These are phyloP conservation scores for Junonia oenone DNA, from an alignment of 2,888 invertebrate species.

Conservation along the genomic window DNA sequence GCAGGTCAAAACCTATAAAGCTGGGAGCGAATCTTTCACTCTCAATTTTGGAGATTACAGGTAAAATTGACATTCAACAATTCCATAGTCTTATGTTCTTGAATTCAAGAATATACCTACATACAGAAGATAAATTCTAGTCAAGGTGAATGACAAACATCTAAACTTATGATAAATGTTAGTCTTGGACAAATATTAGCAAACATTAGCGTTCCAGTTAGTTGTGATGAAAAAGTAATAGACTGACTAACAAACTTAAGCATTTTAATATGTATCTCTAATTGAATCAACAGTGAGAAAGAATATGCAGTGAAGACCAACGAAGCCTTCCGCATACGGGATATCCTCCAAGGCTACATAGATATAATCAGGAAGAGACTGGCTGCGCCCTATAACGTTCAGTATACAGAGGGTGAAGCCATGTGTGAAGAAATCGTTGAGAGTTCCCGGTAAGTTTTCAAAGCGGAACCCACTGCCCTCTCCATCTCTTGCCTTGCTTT, in stretches of 20 bases:
- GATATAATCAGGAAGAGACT: slow-evolving; percentile 98
- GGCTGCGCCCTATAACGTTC: slow-evolving; percentile 88
- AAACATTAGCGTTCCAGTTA: too few species aligned
- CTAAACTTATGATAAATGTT: too few species aligned
- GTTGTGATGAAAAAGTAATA: too few species aligned
- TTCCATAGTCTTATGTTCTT: too few species aligned
- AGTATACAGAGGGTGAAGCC: slow-evolving; percentile 88
- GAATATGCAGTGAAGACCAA: slow-evolving; percentile 99
- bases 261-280: too few species aligned
- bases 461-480: too few species aligned
- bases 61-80: slow-evolving; percentile 41
- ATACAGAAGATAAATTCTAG: too few species aligned
- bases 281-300: slow-evolving; percentile 83
- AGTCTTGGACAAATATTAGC: too few species aligned
- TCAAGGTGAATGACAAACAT: too few species aligned
- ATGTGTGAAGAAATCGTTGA: slow-evolving; percentile 89
- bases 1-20: slow-evolving; percentile 95
- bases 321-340: slow-evolving; percentile 97
- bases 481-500: too few species aligned
- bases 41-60: slow-evolving; percentile 99
- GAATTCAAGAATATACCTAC: too few species aligned
- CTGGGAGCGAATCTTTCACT: slow-evolving; percentile 97
- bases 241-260: too few species aligned
- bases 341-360: slow-evolving; percentile 98
- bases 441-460: slow-evolving; percentile 87